Conservation (phyloP, 2,797 vertebrate species). For the Crocodylus rhombifer region DNA sequence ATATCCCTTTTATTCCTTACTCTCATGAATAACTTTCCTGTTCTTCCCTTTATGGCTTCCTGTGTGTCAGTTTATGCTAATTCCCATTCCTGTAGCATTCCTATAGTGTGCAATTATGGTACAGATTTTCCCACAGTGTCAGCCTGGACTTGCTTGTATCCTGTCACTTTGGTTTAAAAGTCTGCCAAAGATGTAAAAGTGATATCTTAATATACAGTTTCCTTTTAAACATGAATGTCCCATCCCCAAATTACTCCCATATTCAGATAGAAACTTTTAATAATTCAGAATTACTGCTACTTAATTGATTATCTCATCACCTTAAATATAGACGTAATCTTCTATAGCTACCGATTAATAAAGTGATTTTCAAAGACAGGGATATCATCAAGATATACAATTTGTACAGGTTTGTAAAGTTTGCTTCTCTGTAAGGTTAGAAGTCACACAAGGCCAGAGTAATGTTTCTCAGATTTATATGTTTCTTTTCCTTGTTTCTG, state of each 20-base stretch:
- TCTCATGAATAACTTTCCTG: neutral
- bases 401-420: neutral
- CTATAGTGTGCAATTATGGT: neutral
- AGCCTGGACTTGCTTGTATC: neutral
- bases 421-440: neutral
- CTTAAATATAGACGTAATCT: neutral
- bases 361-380: neutral
- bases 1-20: neutral
- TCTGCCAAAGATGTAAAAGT: neutral
- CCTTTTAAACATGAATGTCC: neutral
- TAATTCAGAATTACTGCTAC: neutral
- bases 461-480: neutral
- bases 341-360: neutral
- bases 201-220: neutral
- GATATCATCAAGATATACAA: neutral
- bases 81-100: neutral
- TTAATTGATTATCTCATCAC: neutral
- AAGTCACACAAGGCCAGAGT: neutral
- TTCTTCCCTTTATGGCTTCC: neutral
- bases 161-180: neutral
- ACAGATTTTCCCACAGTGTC: neutral
- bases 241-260: neutral
- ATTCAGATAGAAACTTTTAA: neutral
- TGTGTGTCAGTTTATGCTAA: neutral
- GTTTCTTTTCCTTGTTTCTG: neutral